Evolutionary conservation across 1,140 invertebrate species (phyloP), one percentile per base, ranked within the genome.

Genomic region (Drosophila parvula): DNA sequence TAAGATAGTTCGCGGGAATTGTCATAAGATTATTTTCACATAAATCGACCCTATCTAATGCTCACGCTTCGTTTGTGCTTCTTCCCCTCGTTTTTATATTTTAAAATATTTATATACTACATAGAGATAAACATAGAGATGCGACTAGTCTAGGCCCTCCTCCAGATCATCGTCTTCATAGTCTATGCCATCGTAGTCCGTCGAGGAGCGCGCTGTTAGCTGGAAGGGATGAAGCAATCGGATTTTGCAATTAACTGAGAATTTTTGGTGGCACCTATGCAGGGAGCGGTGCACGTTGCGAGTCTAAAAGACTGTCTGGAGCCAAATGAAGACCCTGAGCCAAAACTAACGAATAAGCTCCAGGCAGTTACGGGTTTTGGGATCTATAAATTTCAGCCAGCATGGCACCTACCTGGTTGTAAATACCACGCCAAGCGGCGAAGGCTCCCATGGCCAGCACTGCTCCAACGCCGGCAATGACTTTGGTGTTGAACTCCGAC

Each of bases 351-450:
- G 40, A 57, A 28, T 41, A 64, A 43, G 50, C 57, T 71, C 53
- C 47, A 67, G 61, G 38, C 22, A 73, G 43, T 43, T 48, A 47
- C 9, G 22, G n/a, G 18, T 41, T 38, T n/a, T 6, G 22, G 22
- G 8, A 14, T 48, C 36, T 58, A 48, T 14, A 5, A 8, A 59
- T 34, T 38, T 40, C n/a, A 48, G 7, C 8, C 18, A 9, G 1
- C 28, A 16, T 8, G 8, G 4, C 41, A 5, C 78, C 53, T 64
- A 90, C 86, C 76, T 85, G 86, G 40, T 70, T 83, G 57, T 81
- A 86, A 40, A 90, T 70, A n/a, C 90, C 90, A 36, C 78, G 88
- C 81, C 86, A 90, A 14, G 86, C 91, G 12, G 91, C 91, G 78
- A 92, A 92, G 16, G 86, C 79, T 6, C 80, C 78, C 91, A 92